A percentile compares a stretch with the other conserved stretches of the same genome.
Evolutionary conservation across 2,113 vertebrate species (phyloP).

Genomic region (Sminthopsis crassicaudata): DNA sequence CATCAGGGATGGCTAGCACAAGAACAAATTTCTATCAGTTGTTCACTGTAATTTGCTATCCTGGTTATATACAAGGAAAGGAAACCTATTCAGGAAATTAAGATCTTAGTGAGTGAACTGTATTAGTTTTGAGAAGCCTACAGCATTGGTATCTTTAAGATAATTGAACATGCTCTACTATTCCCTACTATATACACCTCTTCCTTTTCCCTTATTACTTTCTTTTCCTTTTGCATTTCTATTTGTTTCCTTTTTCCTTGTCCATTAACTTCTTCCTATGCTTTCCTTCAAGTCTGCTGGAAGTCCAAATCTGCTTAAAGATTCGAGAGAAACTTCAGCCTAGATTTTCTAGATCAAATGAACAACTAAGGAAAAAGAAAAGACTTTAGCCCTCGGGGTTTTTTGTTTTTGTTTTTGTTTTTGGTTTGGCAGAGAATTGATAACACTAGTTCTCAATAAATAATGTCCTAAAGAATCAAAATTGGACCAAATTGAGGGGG

Average conservation of each 20-base stretch:
- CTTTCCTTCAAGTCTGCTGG: background rate
- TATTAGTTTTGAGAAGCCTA: background rate
- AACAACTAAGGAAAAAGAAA: background rate
- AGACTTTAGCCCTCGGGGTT: background rate
- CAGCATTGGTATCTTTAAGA: background rate
- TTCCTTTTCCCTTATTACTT: background rate
- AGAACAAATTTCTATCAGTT: background rate
- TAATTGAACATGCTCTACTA: background rate
- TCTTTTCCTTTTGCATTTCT: background rate
- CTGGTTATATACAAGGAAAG: background rate
- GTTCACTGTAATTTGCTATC: background rate
- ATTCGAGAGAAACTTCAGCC: background rate
- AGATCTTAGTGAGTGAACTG: background rate
- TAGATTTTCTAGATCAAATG: background rate
- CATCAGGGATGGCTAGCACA: background rate
- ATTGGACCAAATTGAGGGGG: background rate
- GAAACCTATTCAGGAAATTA: background rate
- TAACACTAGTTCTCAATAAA: background rate
- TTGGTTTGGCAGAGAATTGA: background rate
- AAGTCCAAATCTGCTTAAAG: background rate
- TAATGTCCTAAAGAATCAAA: background rate
- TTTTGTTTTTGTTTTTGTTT: background rate
- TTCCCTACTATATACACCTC: background rate
- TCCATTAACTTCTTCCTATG: background rate
- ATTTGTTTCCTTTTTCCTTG: background rate